A percentile compares a stretch with the other conserved stretches of the same genome.
phyloP scores from a whole-genome alignment of 2,113 vertebrate genomes.

The Ivindomyrus marchei region DNA sequence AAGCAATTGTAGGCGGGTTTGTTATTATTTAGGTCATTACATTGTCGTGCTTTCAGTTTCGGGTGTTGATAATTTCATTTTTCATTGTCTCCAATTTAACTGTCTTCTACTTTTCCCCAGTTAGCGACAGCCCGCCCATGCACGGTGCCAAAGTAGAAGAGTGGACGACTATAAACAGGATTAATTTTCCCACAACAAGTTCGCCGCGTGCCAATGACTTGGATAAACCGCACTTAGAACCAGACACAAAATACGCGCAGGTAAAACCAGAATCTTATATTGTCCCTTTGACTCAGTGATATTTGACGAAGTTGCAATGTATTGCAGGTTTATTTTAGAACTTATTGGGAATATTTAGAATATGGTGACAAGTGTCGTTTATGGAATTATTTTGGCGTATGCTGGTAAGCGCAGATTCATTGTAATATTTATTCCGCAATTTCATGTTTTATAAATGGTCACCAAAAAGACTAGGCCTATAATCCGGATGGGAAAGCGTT shows the following conservation, averaged over 20 bases:
- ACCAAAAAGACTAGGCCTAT: not conserved
- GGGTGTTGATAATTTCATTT: not conserved
- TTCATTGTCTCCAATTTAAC: not conserved
- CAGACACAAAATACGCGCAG: conserved; percentile 85
- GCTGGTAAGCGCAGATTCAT: not conserved
- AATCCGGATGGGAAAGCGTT: not conserved
- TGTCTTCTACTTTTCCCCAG: conserved; percentile 46
- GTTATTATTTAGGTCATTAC: not conserved
- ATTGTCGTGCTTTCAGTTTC: not conserved
- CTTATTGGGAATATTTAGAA: not conserved
- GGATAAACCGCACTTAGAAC: conserved; percentile 83
- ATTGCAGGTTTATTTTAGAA: not conserved
- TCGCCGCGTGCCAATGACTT: conserved; percentile 76
- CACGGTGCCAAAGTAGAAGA: conserved; percentile 85
- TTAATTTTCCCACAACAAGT: conserved; percentile 65
- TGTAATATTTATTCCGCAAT: not conserved
- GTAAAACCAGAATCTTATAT: conserved; percentile 55
- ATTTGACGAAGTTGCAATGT: not conserved
- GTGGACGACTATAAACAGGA: conserved; percentile 79
- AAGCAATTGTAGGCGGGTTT: not conserved
- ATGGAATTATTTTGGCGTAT: not conserved
- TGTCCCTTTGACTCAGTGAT: not conserved
- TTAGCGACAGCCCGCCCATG: conserved; percentile 73
- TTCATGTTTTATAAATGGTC: not conserved
- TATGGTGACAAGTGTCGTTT: not conserved